Percentiles rank a stretch among this genome's conserved stretches.
phyloP scores from a whole-genome alignment of 2,113 vertebrate species.

The Caretta caretta region DNA sequence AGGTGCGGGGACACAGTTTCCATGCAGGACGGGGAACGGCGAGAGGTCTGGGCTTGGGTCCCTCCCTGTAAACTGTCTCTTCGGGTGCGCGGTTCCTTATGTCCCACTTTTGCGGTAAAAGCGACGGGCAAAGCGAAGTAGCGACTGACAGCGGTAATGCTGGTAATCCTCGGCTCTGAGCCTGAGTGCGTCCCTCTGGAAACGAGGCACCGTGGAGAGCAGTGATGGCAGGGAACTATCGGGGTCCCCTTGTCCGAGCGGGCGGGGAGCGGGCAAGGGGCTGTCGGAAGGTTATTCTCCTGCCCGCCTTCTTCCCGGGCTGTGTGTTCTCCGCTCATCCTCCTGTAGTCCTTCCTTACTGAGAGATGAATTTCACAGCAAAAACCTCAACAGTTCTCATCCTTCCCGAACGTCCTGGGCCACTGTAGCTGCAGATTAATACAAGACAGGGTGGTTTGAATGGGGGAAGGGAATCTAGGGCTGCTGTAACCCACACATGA shows the following conservation, averaged over 20 bases:
- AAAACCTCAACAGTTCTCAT: not conserved
- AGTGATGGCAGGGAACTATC: too few relatives aligned
- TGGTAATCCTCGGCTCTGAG: too few relatives aligned
- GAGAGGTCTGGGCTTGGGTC: too few relatives aligned
- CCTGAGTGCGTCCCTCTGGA: too few relatives aligned
- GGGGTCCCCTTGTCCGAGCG: too few relatives aligned
- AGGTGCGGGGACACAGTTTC: too few relatives aligned
- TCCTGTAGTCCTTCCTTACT: not conserved
- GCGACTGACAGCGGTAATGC: too few relatives aligned
- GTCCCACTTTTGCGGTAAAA: too few relatives aligned
- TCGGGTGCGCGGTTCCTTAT: too few relatives aligned
- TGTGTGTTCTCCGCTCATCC: not conserved
- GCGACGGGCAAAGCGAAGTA: too few relatives aligned
- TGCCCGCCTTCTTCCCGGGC: not conserved
- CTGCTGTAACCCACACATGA: not conserved
- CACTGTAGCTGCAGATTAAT: not conserved
- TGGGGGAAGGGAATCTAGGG: not conserved
- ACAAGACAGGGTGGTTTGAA: not conserved
- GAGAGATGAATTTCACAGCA: not conserved
- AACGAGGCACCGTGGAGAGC: too few relatives aligned
- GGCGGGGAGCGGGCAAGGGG: not conserved
- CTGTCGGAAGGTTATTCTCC: not conserved
- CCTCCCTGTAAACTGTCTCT: accelerated
- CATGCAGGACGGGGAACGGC: too few relatives aligned
- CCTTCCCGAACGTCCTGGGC: not conserved